Evolutionary conservation across 1,140 invertebrate genomes (phyloP), one percentile per base, ranked within the genome.

Genomic region (Drosophila nasuta): DNA sequence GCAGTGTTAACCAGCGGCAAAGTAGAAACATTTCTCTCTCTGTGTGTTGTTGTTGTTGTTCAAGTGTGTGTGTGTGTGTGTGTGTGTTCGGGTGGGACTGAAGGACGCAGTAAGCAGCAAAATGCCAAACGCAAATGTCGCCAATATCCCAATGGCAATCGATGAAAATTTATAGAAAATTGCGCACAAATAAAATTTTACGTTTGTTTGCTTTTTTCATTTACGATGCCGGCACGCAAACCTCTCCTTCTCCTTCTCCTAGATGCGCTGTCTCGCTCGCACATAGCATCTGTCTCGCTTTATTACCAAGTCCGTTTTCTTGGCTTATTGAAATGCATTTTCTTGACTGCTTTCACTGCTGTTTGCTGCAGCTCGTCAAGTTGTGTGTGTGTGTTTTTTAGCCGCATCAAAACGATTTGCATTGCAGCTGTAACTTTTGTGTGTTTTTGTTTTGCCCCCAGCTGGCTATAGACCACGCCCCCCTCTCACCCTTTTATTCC

Each of bases 61-160:
- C 15, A 52, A 46, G 52, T 48, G 43, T 28, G 60, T 38, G 20
- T 48, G 20, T 43, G 25, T 51, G 58, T 30, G 48, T 64, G 20
- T 3, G 70, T 71, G 56, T 46, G 35, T 64, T n/a, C n/a, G 20
- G 20, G 70, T 71, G 56, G 51, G 35, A 38, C 35, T 73, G 70
- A 83, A 80, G 83, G 82, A 88, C 77, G 66, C 66, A 13, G 72
- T 57, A 59, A 71, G 65, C 72, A 81, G 85, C 60, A 79, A 86
- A 88, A 90, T 90, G 86, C 81, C 85, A 88, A 90, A 90, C 85
- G 85, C 85, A 90, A 89, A 88, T 89, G 86, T 89, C 82, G 87
- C 87, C 82, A 90, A 90, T 88, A 88, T 88, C 80, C 83, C 83
- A 83, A 78, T 83, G 83, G 83, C 85, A 88, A 83, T 78, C 83